Conservation (phyloP, 35 echinoderm and acorn worm species). For the Apostichopus parvimensis region DNA sequence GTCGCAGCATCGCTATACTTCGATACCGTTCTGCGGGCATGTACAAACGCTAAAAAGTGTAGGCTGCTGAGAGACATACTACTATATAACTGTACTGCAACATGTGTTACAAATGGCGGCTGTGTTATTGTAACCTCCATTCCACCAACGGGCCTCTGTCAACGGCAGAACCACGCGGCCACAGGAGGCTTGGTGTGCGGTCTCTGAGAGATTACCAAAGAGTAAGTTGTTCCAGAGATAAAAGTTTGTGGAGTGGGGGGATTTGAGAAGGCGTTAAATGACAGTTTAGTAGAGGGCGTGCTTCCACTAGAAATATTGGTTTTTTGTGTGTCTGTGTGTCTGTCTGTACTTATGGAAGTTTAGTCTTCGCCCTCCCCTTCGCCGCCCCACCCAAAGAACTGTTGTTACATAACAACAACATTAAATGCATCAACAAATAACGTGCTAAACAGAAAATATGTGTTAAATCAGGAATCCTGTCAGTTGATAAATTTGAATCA, state of each 20-base stretch:
- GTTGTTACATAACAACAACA: not conserved
- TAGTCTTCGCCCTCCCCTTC: not conserved
- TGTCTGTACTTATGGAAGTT: too few relatives aligned
- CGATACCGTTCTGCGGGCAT: not conserved
- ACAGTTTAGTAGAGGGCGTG: not conserved
- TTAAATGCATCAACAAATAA: too few relatives aligned
- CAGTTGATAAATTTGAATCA: too few relatives aligned
- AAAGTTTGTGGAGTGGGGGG: slow-evolving; percentile 53
- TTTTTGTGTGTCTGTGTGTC: too few relatives aligned
- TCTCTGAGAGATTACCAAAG: slow-evolving; percentile 32
- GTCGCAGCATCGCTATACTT: not conserved
- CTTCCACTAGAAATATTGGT: not conserved
- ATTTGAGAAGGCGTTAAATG: slow-evolving; percentile 53
- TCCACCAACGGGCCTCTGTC: slow-evolving; percentile 50
- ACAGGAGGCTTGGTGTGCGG: slow-evolving; percentile 58
- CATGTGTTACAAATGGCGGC: slow-evolving; percentile 93
- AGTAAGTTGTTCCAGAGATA: slow-evolving; percentile 59
- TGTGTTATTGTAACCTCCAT: slow-evolving; percentile 83
- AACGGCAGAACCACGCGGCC: slow-evolving; percentile 28
- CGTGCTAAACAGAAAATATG: too few relatives aligned
- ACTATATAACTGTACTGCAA: slow-evolving; percentile 72
- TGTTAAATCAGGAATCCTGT: too few relatives aligned
- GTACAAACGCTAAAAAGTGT: not conserved
- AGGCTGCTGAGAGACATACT: slow-evolving; percentile 63
- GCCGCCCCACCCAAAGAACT: not conserved